Conservation (phyloP, 2,113 vertebrate genomes). For the Leptodactylus fuscus region DNA sequence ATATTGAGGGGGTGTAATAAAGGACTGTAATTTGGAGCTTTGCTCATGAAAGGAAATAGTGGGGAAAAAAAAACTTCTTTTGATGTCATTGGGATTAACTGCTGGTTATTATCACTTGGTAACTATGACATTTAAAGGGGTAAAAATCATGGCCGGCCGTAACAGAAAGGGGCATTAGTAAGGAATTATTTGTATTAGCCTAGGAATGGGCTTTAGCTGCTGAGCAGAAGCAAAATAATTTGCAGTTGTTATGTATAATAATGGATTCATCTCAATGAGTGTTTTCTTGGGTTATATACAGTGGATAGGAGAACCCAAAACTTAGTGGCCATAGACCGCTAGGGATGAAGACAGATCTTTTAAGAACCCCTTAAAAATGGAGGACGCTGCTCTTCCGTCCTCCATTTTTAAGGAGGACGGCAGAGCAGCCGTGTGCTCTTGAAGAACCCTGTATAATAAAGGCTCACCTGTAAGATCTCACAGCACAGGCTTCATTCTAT, state of each 20-base stretch:
- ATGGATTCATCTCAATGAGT: too few relatives aligned
- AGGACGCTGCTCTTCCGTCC: too few relatives aligned
- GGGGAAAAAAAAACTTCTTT: neutral
- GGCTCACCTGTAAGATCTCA: too few relatives aligned
- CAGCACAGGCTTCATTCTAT: too few relatives aligned
- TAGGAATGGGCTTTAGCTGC: neutral
- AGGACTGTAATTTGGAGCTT: constrained; percentile 8
- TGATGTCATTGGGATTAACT: constrained; percentile 24
- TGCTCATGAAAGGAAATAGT: neutral
- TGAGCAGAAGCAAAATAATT: neutral
- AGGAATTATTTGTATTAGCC: neutral
- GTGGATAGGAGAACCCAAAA: too few relatives aligned
- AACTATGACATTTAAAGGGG: neutral
- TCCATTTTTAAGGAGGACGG: too few relatives aligned
- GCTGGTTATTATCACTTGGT: neutral
- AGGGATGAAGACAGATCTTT: too few relatives aligned
- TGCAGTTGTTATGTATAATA: neutral
- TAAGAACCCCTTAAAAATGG: too few relatives aligned
- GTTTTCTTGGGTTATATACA: too few relatives aligned
- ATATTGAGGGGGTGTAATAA: neutral
- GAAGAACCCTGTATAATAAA: too few relatives aligned
- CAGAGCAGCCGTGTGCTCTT: too few relatives aligned
- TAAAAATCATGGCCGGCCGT: neutral
- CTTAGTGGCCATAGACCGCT: too few relatives aligned
- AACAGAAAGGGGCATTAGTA: neutral